Conservation (phyloP, 2,797 vertebrate species). For the Hippopotamyrus pictus region DNA sequence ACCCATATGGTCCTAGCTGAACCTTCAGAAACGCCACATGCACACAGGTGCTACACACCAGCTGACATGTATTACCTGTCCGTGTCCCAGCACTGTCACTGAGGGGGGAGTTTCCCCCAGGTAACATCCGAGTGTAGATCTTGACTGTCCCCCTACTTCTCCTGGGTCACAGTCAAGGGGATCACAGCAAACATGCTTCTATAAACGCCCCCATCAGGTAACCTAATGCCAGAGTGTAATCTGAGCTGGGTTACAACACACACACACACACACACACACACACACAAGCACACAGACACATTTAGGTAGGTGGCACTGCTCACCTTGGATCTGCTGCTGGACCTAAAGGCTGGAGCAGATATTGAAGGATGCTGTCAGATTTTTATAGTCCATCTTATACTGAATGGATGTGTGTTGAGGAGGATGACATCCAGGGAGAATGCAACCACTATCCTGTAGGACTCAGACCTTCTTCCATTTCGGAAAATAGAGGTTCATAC, state of each 20-base stretch:
- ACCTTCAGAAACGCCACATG: neutral
- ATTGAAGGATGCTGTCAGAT: neutral
- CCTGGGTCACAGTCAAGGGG: constrained; percentile 20
- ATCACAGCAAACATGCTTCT: constrained; percentile 49
- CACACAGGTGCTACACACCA: neutral
- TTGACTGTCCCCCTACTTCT: neutral
- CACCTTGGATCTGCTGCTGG: neutral
- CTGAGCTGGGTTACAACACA: constrained; percentile 44
- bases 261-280: constrained; percentile 21
- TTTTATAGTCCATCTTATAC: neutral
- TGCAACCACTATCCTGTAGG: neutral
- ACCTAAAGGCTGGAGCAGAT: neutral
- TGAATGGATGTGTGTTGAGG: neutral
- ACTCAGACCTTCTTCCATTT: neutral
- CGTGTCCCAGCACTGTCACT: neutral
- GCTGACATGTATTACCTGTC: neutral
- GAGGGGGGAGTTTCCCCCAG: neutral
- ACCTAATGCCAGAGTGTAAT: constrained; percentile 63
- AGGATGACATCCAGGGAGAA: neutral
- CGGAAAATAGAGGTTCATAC: neutral
- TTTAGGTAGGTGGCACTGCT: neutral
- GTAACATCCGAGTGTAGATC: neutral
- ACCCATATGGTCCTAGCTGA: neutral
- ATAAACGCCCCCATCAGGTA: constrained; percentile 53
- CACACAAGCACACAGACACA: neutral